Evolutionary conservation across 2,113 vertebrate genomes (phyloP), one percentile per base, ranked within the genome.

Genomic region (Acanthisitta chloris): DNA sequence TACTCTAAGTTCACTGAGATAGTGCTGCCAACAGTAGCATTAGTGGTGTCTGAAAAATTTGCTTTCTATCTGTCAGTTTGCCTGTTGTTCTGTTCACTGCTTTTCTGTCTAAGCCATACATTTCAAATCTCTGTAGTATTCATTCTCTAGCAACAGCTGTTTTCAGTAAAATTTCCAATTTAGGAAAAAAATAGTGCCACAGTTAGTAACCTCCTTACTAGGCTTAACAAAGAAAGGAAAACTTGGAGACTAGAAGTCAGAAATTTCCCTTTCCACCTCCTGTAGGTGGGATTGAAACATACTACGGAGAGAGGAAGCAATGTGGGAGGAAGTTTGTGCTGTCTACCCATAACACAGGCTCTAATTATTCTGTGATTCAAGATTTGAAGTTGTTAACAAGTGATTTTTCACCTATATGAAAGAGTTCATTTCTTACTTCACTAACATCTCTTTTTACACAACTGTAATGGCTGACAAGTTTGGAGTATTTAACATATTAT

Each of bases 241-340:
- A 70, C 40, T 88, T 86, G 52, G 88, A 78, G 51, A 18, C 38
- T 94, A 54, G 31, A 83, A 95, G 65, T 94, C 72, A 91, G 51
- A 94, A 94, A 52, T 91, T 96, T 92, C 74, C 24, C 25, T 94
- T 81, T 91, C 89, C 61, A 57, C 78, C 76, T 92, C 33, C 67
- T 71, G 66, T 92, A 90, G 66, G 91, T 88, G 92, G 90, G 82
- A 79, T 46, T 86, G 88, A 94, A 94, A 86, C 31, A 76, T 54
- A 79, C 66, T 91, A 76, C 21, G 61, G 62, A 91, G 76, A 91
- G 43, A 95, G 82, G 82, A 94, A 95, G 80, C 4, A 1, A 52
- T 0, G 72, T 96, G 78, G 89, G 91, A 90, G 90, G 85, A 94
- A 84, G 88, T 90, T 93, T 95, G 33, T 91, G 48, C 81, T 86